These are phyloP conservation scores for Pan paniscus DNA, from an alignment of 2,113 vertebrate species.

Conservation along the genomic window DNA sequence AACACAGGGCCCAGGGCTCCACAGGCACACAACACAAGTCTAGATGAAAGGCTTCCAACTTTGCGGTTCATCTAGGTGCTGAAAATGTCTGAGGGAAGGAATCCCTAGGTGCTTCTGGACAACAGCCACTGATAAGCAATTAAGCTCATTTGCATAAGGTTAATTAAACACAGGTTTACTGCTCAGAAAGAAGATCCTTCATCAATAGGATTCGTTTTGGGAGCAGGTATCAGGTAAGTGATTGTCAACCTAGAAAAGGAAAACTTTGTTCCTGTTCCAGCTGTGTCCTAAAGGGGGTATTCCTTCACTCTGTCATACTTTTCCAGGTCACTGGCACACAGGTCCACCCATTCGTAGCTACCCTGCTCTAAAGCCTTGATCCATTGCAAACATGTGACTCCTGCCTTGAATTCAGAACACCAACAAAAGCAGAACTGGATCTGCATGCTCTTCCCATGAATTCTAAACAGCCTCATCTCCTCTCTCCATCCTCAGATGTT, in stretches of 20 bases:
- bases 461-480: background rate
- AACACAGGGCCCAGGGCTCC: background rate
- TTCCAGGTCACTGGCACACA: background rate
- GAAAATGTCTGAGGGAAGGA: background rate
- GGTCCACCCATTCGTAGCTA: background rate
- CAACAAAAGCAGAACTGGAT: background rate
- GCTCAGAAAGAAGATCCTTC: slow-evolving; percentile 47
- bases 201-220: slow-evolving; percentile 11
- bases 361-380: background rate
- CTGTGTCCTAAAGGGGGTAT: background rate
- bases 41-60: background rate
- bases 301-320: background rate
- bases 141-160: slow-evolving; percentile 47
- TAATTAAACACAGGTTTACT: slow-evolving; percentile 61
- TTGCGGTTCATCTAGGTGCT: background rate
- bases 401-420: background rate
- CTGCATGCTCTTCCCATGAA: background rate
- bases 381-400: background rate
- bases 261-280: background rate
- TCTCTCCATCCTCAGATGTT: background rate
- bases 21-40: background rate
- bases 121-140: slow-evolving; percentile 24
- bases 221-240: background rate
- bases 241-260: background rate
- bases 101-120: slow-evolving; percentile 8